These are phyloP conservation scores for Pocota personata DNA, from an alignment of 2,888 invertebrate genomes.

Conservation along the genomic window DNA sequence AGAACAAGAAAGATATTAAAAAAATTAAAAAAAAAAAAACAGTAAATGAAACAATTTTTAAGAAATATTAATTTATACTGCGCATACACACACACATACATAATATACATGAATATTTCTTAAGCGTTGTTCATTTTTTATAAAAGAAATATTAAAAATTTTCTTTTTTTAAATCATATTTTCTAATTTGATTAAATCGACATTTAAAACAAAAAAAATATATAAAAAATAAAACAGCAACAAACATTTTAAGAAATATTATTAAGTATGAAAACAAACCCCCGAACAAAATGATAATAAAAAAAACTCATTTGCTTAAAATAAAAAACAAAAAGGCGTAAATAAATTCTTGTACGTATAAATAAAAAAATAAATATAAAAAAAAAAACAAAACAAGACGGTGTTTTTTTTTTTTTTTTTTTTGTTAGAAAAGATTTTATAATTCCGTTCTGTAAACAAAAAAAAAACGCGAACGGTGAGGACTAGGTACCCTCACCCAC, in stretches of 20 bases:
- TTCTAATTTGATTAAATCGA: constrained; percentile 56
- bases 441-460: neutral
- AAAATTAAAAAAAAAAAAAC: constrained; percentile 49
- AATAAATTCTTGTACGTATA: constrained; percentile 73
- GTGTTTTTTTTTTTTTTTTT: neutral
- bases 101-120: constrained; percentile 67
- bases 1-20: constrained; percentile 68
- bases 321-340: constrained; percentile 65
- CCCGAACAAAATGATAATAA: constrained; percentile 71
- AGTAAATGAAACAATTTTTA: constrained; percentile 75
- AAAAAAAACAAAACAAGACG: constrained; percentile 14
- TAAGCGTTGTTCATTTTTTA: constrained; percentile 39
- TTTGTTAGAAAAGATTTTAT: neutral
- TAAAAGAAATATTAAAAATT: constrained; percentile 6
- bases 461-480: too few relatives aligned
- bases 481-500: too few relatives aligned
- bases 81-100: constrained; percentile 40
- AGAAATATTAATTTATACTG: constrained; percentile 73
- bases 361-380: constrained; percentile 60
- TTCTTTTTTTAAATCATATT: constrained; percentile 32
- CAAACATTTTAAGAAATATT: constrained; percentile 51
- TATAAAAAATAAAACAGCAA: constrained; percentile 28
- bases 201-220: too few relatives aligned
- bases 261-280: constrained; percentile 72
- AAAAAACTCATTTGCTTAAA: constrained; percentile 70